These are phyloP conservation scores for Pipa parva DNA, from an alignment of 2,113 vertebrate species.

Conservation along the genomic window DNA sequence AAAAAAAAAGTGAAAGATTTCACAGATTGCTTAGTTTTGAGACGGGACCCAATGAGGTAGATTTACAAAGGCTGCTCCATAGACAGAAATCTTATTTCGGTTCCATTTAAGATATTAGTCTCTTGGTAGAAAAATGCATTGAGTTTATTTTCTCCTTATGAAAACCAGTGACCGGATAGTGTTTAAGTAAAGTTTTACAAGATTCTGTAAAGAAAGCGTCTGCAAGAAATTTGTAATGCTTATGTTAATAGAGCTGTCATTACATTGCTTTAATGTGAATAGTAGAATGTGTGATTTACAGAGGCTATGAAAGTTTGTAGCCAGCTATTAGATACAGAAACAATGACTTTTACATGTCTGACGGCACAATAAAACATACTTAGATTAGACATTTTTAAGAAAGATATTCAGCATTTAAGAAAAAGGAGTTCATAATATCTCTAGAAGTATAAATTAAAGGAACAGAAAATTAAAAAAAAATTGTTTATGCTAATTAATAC, in stretches of 20 bases:
- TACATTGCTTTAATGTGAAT: not conserved
- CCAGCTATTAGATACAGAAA: not conserved
- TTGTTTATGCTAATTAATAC: not conserved
- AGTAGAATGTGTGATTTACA: not conserved
- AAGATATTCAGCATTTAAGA: not conserved
- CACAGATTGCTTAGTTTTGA: too few species aligned
- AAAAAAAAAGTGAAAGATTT: too few species aligned
- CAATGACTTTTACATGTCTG: not conserved
- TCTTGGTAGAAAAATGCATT: not conserved
- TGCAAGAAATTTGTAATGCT: not conserved
- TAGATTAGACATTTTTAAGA: not conserved
- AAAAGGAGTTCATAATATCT: not conserved
- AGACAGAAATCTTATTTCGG: not conserved
- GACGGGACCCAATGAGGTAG: too few species aligned
- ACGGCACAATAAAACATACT: not conserved
- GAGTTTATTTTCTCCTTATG: not conserved
- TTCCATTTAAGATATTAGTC: slow-evolving; percentile 9
- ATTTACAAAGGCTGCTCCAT: too few species aligned
- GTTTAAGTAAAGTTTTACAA: slow-evolving; percentile 10
- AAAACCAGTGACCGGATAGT: not conserved
- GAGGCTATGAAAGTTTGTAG: not conserved
- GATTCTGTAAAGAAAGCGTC: not conserved
- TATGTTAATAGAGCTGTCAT: not conserved
- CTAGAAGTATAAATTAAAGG: not conserved
- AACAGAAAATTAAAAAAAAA: not conserved